phyloP scores from a whole-genome alignment of 1,140 invertebrate species.

The Lamellibrachia luymesi region DNA sequence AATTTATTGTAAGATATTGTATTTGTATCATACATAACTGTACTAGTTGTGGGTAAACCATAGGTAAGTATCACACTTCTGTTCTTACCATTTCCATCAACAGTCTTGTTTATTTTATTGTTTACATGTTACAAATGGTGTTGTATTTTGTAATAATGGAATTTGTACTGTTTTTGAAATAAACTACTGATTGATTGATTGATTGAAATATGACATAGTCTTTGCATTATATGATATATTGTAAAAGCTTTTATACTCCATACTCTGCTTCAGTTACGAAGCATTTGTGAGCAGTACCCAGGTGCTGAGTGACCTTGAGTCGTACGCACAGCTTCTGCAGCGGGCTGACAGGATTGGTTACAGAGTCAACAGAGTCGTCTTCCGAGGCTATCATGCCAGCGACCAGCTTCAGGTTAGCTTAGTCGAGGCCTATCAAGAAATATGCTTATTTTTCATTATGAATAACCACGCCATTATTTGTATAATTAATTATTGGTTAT shows the following conservation, averaged over 20 bases:
- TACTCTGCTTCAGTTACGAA: conserved; percentile 36
- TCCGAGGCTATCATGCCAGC: conserved; percentile 46
- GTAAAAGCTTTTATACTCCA: neutral
- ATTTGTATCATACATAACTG: too few relatives aligned
- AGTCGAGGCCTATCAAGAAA: neutral
- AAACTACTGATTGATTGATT: neutral
- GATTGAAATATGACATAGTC: neutral
- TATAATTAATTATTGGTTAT: neutral
- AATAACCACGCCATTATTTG: neutral
- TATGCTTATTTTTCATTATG: neutral
- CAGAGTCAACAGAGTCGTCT: conserved; percentile 45
- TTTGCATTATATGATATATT: neutral
- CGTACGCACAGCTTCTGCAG: conserved; percentile 42
- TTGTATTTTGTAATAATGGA: too few relatives aligned
- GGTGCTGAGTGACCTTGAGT: conserved; percentile 39
- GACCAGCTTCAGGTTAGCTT: conserved; percentile 41
- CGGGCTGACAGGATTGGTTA: conserved; percentile 42
- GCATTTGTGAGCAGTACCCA: conserved; percentile 43
- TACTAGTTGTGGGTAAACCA: too few relatives aligned
- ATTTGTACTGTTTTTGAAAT: too few relatives aligned
- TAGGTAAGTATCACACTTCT: too few relatives aligned
- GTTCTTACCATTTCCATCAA: too few relatives aligned
- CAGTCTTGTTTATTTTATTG: too few relatives aligned
- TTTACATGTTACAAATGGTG: too few relatives aligned
- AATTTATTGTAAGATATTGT: too few relatives aligned